A percentile compares a stretch with the other conserved stretches of the same genome.
phyloP scores from a whole-genome alignment of 2,797 vertebrate genomes.

The Percopsis omiscomaycus region DNA sequence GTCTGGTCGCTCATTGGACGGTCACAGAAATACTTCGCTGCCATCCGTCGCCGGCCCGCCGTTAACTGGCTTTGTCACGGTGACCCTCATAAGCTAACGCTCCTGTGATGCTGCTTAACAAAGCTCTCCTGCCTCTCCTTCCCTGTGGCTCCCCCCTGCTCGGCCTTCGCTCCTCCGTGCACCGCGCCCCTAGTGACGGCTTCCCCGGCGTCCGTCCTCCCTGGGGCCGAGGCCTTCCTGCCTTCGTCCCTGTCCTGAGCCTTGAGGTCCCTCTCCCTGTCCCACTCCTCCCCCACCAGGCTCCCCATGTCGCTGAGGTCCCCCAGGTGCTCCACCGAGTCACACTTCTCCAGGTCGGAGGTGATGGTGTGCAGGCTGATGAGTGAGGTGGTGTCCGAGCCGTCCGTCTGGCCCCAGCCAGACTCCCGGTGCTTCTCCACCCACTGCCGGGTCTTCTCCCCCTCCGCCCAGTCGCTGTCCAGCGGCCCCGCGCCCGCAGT shows the following conservation, averaged over 20 bases:
- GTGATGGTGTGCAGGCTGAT: constrained; percentile 88
- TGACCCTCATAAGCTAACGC: constrained; percentile 72
- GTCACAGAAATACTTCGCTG: neutral
- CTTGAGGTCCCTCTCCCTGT: constrained; percentile 36
- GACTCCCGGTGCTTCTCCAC: constrained; percentile 71
- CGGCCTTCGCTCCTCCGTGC: neutral
- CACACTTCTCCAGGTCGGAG: constrained; percentile 88
- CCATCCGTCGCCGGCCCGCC: neutral
- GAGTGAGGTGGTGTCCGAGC: constrained; percentile 81
- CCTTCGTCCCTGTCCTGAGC: constrained; percentile 21
- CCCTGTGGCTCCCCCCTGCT: constrained; percentile 18
- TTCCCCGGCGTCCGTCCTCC: constrained; percentile 18
- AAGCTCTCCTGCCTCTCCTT: constrained; percentile 64
- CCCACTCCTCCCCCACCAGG: constrained; percentile 59
- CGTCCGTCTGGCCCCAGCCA: constrained; percentile 72
- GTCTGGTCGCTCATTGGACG: neutral
- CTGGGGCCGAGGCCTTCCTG: constrained; percentile 50
- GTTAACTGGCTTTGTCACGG: neutral
- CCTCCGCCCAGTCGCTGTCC: constrained; percentile 63
- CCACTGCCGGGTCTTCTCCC: constrained; percentile 76
- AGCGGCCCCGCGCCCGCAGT: constrained; percentile 51
- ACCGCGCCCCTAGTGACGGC: neutral
- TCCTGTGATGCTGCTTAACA: constrained; percentile 75
- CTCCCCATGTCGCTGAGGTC: constrained; percentile 81
- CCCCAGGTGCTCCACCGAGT: constrained; percentile 87